Base-by-base conservation (phyloP, 2,113 vertebrate species). In the Lamprotornis superbus region DNA sequence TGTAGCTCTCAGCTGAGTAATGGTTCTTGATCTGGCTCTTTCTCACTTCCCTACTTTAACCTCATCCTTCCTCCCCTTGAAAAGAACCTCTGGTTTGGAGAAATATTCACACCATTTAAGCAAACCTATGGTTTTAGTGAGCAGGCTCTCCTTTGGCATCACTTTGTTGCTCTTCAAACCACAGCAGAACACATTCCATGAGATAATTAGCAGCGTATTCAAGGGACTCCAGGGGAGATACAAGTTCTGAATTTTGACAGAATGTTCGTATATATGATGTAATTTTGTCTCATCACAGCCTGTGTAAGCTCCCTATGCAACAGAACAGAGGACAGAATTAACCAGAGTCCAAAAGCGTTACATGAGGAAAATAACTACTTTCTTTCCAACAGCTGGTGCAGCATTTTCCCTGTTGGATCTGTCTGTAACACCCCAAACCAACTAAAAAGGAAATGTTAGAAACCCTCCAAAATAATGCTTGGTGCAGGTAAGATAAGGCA, bases 181-280 rank as follows among this genome's bases (percentile, higher is more conserved):
- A 17, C 39, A 91, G 92, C 70, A 89, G 91, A 95, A 33, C 30
- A 3, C 79, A 39, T 84, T 82, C 49, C 37, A 22, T 59, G 71
- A 86, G 91, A 52, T 92, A 95, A 96, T 87, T 74, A 96, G 73
- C 50, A 83, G 71, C 68, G 78, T 55, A 81, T 86, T 83, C 35
- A 52, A 74, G 94, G 81, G 63, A 84, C 59, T 97, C 78, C 83
- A 52, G 67, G 77, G 64, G 74, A 71, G 33, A 23, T 3, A 35
- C 1, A 4, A 92, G 73, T 28, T 89, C 37, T 81, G 88, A 79
- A 89, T 94, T 88, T 73, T 94, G 83, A 86, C 90, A 95, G 79
- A 86, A 61, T 83, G 47, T 83, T 61, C 94, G 39, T 77, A 20
- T 39, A 52, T 73, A 50, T 89, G 80, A 83, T 78, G 50, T 77